Percentiles rank a stretch among this genome's conserved stretches.
Evolutionary conservation across 2,888 invertebrate species (phyloP).

Genomic region (Callinectes sapidus): DNA sequence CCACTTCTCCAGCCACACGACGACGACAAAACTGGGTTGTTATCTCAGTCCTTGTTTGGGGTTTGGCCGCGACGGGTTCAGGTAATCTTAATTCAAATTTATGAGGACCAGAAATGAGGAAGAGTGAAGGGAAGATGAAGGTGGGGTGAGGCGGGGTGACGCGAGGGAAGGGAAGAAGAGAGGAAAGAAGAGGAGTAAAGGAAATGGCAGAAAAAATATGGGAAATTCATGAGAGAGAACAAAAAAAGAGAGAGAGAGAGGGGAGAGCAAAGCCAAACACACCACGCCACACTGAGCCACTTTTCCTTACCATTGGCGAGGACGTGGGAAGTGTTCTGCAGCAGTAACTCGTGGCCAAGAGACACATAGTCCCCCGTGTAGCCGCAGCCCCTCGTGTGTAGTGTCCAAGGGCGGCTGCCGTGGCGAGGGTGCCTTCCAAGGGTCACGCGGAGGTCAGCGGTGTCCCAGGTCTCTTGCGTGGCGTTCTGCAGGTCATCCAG

Average conservation of each 20-base stretch:
- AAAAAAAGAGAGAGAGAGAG: constrained; percentile 39
- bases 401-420: constrained; percentile 70
- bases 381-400: constrained; percentile 68
- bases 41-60: constrained; percentile 14
- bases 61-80: constrained; percentile 5
- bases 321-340: constrained; percentile 51
- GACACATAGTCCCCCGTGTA: constrained; percentile 68
- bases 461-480: constrained; percentile 63
- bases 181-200: background rate
- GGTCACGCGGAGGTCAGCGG: constrained; percentile 67
- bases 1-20: background rate
- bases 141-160: background rate
- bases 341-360: constrained; percentile 63
- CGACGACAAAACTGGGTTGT: background rate
- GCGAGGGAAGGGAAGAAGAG: background rate
- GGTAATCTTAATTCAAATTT: constrained; percentile 22
- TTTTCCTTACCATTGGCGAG: constrained; percentile 62
- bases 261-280: background rate
- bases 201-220: too few species aligned
- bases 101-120: constrained; percentile 23
- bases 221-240: background rate
- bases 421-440: constrained; percentile 59
- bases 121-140: background rate
- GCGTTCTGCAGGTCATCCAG: constrained; percentile 56
- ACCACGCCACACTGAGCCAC: too few species aligned